These are phyloP conservation scores for Nephila pilipes DNA, from an alignment of 1,140 invertebrate species.

Conservation along the genomic window DNA sequence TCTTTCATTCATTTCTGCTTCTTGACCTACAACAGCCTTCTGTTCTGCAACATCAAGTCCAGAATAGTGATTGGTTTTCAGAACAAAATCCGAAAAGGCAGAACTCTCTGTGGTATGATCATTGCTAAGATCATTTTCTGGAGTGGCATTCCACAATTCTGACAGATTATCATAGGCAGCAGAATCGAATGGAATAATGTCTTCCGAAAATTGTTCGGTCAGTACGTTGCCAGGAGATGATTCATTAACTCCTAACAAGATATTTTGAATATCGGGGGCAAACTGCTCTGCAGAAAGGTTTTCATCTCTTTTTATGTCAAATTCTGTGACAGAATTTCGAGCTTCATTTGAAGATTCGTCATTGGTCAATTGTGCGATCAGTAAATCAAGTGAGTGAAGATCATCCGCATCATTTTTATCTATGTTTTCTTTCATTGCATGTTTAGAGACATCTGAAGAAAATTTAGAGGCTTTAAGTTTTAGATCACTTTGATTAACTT, in stretches of 20 bases:
- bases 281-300: background rate
- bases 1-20: background rate
- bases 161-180: background rate
- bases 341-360: background rate
- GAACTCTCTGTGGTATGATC: no score
- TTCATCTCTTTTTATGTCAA: background rate
- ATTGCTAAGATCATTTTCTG: background rate
- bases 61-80: background rate
- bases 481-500: background rate
- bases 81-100: no score
- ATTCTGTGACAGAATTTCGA: background rate
- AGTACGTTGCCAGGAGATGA: background rate
- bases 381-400: background rate
- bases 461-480: background rate
- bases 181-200: background rate
- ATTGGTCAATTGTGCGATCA: background rate
- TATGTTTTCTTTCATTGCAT: background rate
- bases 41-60: background rate
- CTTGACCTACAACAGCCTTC: background rate
- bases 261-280: background rate
- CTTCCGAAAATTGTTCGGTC: background rate
- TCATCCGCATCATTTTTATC: background rate
- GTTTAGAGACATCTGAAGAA: background rate
- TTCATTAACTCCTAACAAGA: background rate
- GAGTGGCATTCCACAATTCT: background rate